Evolutionary conservation across 1,140 invertebrate species (phyloP).

Genomic region (Zaprionus tsacasi): DNA sequence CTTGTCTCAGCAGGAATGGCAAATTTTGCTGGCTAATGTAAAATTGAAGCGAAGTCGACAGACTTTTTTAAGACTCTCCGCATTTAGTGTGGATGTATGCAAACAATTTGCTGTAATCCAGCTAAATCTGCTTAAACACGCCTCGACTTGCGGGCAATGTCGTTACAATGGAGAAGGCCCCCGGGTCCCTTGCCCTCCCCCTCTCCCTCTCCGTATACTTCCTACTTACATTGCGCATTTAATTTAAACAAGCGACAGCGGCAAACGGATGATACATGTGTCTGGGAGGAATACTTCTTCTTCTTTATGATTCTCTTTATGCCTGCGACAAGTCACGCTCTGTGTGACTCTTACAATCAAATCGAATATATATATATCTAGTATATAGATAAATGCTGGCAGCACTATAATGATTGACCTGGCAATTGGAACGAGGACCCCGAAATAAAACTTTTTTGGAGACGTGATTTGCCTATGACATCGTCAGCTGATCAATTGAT

Average conservation of each 20-base stretch:
- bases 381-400: conserved; percentile 13
- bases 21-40: conserved; percentile 53
- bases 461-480: conserved; percentile 29
- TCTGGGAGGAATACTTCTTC: not conserved
- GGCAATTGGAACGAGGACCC: conserved; percentile 12
- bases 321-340: conserved; percentile 53
- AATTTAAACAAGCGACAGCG: conserved; percentile 21
- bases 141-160: conserved; percentile 23
- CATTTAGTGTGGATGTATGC: conserved; percentile 24
- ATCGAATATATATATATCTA: conserved; percentile 22
- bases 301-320: conserved; percentile 45
- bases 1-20: conserved; percentile 39
- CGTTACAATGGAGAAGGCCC: conserved; percentile 13
- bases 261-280: conserved; percentile 12
- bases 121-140: conserved; percentile 65
- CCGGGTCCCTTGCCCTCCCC: not conserved
- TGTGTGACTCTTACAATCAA: conserved; percentile 26
- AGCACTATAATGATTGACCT: conserved; percentile 13
- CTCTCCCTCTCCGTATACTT: not conserved
- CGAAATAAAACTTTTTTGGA: conserved; percentile 11
- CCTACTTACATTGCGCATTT: conserved; percentile 35
- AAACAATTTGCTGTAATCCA: conserved; percentile 70
- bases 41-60: conserved; percentile 55
- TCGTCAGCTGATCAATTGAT: conserved; percentile 62
- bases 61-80: not conserved